Evolutionary conservation across 64 coral and sea anemone species (phyloP).

Genomic region (Cladopsammia gracilis): DNA sequence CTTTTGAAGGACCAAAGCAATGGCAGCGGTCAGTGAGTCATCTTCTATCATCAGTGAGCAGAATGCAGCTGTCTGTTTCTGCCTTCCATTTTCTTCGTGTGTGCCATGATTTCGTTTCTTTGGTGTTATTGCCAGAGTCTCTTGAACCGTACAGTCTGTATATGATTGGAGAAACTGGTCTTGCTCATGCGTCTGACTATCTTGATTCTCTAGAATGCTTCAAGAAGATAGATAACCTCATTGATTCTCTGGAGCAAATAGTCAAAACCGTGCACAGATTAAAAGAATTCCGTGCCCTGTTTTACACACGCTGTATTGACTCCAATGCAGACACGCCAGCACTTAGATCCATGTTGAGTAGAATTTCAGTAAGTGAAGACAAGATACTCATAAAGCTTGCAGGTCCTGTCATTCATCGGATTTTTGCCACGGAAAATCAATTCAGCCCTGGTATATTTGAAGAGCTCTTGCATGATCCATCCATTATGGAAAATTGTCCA

Average conservation of each 20-base stretch:
- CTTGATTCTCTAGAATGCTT: conserved; percentile 70
- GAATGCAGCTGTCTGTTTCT: not conserved
- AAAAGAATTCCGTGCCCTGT: conserved; percentile 63
- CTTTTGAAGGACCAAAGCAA: not conserved
- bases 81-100: not conserved
- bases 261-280: conserved; percentile 22
- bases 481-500: conserved; percentile 51
- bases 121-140: not conserved
- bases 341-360: conserved; percentile 45
- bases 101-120: not conserved
- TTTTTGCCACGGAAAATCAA: conserved; percentile 55
- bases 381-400: conserved; percentile 39
- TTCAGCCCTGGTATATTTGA: conserved; percentile 45
- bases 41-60: not conserved
- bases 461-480: conserved; percentile 29
- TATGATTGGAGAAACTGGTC: not conserved
- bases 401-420: conserved; percentile 63
- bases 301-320: conserved; percentile 78
- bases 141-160: not conserved
- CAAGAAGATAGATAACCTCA: conserved; percentile 35
- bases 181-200: not conserved
- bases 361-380: conserved; percentile 63
- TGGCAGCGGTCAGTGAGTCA: not conserved
- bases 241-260: conserved; percentile 36
- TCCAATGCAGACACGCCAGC: conserved; percentile 77